Evolutionary conservation across 2,797 vertebrate genomes (phyloP).

Genomic region (Onychomys arenicola): DNA sequence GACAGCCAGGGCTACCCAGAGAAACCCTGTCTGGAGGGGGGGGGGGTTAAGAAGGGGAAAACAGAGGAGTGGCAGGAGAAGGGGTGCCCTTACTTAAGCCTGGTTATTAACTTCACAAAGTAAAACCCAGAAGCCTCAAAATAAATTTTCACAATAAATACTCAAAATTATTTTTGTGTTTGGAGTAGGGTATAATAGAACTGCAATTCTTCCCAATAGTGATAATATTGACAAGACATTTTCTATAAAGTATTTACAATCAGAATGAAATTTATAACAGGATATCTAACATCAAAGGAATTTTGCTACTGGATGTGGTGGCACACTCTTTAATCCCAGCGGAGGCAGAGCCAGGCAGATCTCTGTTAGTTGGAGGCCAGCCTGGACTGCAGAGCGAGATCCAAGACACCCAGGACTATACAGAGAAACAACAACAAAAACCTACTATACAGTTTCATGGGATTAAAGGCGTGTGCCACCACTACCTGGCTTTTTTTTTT

Average conservation of each 20-base stretch:
- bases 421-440: neutral
- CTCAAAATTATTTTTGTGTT: neutral
- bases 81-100: neutral
- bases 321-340: neutral
- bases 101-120: conserved; percentile 34
- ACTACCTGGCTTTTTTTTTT: no score
- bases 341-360: neutral
- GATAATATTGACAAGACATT: neutral
- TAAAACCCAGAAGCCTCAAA: conserved; percentile 9
- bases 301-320: neutral
- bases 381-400: neutral
- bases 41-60: neutral
- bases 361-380: neutral
- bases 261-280: neutral
- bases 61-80: neutral
- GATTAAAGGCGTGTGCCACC: no score
- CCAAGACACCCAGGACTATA: neutral
- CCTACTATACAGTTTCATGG: no score
- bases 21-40: neutral
- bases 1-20: neutral
- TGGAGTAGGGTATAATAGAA: neutral
- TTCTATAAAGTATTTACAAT: neutral
- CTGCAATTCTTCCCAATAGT: neutral
- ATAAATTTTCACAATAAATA: neutral
- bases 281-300: neutral